Percentiles rank a stretch among this genome's conserved stretches.
phyloP scores from a whole-genome alignment of 2,113 vertebrate genomes.

The Amblyornis subalaris region DNA sequence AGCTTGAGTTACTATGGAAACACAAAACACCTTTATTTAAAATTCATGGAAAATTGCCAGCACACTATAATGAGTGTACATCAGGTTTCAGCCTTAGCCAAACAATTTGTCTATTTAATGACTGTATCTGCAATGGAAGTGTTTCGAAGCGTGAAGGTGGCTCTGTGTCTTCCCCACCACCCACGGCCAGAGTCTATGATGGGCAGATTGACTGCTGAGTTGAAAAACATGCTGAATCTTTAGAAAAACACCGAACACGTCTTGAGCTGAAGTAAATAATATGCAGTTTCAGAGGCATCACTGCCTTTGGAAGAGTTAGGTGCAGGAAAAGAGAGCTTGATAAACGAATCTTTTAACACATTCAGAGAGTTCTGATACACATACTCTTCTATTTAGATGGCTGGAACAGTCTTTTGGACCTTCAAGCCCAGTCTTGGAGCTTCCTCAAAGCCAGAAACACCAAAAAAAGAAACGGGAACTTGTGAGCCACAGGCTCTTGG shows the following conservation, averaged over 20 bases:
- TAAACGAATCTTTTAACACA: neutral
- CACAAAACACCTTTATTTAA: neutral
- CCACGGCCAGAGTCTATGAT: neutral
- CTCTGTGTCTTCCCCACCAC: neutral
- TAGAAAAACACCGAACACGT: neutral
- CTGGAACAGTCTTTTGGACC: neutral
- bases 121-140: neutral
- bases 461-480: rapidly evolving
- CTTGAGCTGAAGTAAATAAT: neutral
- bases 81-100: neutral
- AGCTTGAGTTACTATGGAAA: conserved; percentile 22
- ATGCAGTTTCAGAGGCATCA: neutral
- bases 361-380: neutral
- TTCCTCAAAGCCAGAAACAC: neutral
- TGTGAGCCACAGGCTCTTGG: neutral
- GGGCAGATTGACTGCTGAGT: neutral
- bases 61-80: neutral
- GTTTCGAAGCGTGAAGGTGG: conserved; percentile 26
- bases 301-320: neutral
- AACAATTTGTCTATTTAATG: neutral
- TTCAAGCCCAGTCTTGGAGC: neutral
- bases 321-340: neutral
- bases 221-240: conserved; percentile 16
- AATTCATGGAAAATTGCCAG: neutral
- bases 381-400: neutral